A percentile compares a stretch with the other conserved stretches of the same genome.
phyloP scores from a whole-genome alignment of 2,888 invertebrate genomes.

The Tridacna crocea region DNA sequence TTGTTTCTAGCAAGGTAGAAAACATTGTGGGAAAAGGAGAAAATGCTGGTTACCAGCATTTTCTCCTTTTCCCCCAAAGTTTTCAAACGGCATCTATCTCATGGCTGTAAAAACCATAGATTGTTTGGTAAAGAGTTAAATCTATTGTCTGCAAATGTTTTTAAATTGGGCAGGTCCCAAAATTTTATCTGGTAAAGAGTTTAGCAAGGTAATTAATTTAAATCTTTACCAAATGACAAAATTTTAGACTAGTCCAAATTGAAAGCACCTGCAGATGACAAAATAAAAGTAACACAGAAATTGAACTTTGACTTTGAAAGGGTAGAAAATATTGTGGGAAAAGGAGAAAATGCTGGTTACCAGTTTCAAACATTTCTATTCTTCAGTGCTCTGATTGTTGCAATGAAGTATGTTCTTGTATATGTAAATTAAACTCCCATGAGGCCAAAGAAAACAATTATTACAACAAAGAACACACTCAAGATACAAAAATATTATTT shows the following conservation, averaged over 20 bases:
- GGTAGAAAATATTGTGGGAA: neutral
- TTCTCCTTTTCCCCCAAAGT: neutral
- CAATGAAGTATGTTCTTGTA: no score
- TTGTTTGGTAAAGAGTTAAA: neutral
- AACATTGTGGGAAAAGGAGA: constrained; percentile 4
- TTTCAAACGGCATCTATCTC: neutral
- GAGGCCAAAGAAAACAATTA: no score
- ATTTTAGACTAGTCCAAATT: neutral
- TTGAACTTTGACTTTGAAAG: neutral
- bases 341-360: no score
- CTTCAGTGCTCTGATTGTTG: no score
- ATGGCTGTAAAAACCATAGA: neutral
- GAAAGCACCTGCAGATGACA: neutral
- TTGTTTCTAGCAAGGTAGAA: neutral
- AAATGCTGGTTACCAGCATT: constrained; percentile 4
- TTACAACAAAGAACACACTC: no score
- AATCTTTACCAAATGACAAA: neutral
- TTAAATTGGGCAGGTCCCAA: neutral
- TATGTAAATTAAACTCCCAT: no score
- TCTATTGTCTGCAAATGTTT: neutral
- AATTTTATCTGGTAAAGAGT: neutral
- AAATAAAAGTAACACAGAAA: neutral
- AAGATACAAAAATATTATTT: no score
- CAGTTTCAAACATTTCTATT: no score
- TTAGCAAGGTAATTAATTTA: neutral